Conservation (phyloP, 2,113 vertebrate species). For the Mystacornis crossleyi region DNA sequence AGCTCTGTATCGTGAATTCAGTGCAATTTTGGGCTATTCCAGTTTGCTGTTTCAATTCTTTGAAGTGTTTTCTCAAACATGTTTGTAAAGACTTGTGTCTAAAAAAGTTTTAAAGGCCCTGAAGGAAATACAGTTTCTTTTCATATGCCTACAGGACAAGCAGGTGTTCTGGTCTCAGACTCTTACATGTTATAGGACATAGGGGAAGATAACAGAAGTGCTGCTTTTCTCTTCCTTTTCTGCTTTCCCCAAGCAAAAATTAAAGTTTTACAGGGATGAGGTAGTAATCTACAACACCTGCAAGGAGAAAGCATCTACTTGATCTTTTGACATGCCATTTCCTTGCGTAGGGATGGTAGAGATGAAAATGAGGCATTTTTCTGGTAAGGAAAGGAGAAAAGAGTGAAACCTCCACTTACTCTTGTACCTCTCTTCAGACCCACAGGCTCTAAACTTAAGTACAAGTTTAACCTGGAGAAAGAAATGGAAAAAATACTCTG, state of each 20-base stretch:
- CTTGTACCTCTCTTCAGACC: not conserved
- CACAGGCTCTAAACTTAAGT: not conserved
- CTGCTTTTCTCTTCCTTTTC: conserved; percentile 28
- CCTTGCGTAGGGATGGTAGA: not conserved
- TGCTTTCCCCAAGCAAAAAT: conserved; percentile 33
- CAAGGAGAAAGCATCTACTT: not conserved
- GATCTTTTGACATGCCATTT: not conserved
- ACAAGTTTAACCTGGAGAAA: conserved; percentile 22
- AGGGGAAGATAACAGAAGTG: conserved; percentile 22
- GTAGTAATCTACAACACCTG: conserved; percentile 34
- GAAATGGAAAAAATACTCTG: not conserved
- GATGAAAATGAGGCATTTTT: not conserved
- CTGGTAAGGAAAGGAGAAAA: not conserved
- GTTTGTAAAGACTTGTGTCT: not conserved
- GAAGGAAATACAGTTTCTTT: not conserved
- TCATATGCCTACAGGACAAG: not conserved
- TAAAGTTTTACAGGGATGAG: conserved; percentile 34
- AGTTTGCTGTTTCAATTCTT: not conserved
- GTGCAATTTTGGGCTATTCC: not conserved
- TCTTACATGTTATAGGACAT: not conserved
- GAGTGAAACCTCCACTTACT: not conserved
- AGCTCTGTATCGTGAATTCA: not conserved
- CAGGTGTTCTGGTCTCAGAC: conserved; percentile 9
- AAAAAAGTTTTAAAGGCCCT: not conserved
- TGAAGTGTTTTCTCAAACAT: not conserved